Base-by-base conservation (phyloP, 2,888 invertebrate genomes). In the Shargacucullia verbasci region DNA sequence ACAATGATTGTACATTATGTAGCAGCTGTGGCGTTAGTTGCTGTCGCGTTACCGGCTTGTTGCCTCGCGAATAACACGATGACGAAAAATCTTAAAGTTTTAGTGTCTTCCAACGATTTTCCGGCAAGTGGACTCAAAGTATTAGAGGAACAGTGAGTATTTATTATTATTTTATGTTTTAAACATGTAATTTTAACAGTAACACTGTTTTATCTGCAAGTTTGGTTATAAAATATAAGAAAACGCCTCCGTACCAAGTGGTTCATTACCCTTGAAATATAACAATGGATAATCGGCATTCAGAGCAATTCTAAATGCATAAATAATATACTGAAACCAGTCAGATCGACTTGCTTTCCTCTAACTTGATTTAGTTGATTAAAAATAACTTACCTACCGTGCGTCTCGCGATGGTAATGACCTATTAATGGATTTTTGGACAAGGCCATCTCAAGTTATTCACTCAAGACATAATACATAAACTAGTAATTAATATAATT, bases 91-190 rank as follows among this genome's bases (percentile, higher is more conserved):
- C 76, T 90, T 0, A 96, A 96, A 88, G 96, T 98, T 64, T 94
- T 97, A 59, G 94, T 97, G 25, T 96, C 97, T 4, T 95, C 97
- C 33, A 94, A 95, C 0, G 96, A 96, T 83, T 95, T 96, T 65
- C 96, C 97, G 0, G 85, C 94, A 48, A 94, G 94, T 64, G 97
- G 95, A 39, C 83, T 97, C 14, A 93, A 95, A 53, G 81, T 97
- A 59, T 89, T 98, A 11, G 86, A 93, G 68, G 90, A 95, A 81
- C 94, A 95, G 96, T 96, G 87, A 95, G 95, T 94, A 70, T 9
- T 9, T 29, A 33, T 34, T 35, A 27, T 44, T 20, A 20, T 25
- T 20, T 45, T 37, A 41, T 20, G 11, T 25, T 8, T 9, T 12
- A 15, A 35, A 25, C 29, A 9, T 29, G 1, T 14, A 11, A 13